These are phyloP conservation scores for Cyprinodon tularosa DNA, from an alignment of 2,113 vertebrate species.

Conservation along the genomic window DNA sequence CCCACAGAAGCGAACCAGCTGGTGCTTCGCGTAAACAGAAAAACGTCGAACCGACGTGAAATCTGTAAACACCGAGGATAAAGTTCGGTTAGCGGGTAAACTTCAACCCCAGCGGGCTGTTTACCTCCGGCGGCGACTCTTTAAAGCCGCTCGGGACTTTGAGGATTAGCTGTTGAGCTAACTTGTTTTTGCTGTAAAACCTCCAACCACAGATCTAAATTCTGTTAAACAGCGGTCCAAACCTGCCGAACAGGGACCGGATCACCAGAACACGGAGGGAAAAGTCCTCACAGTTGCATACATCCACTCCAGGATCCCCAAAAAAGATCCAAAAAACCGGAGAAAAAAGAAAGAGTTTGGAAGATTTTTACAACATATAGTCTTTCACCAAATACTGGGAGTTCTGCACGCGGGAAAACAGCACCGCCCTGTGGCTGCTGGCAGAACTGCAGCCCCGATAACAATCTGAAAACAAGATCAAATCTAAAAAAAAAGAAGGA, in stretches of 20 bases:
- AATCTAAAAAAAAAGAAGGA: background rate
- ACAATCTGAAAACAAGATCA: background rate
- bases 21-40: conserved; percentile 7
- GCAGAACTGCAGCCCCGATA: conserved; percentile 31
- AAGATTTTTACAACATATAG: conserved; percentile 77
- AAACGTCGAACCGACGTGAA: conserved; percentile 33
- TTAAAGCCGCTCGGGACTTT: conserved; percentile 57
- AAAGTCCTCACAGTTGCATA: background rate
- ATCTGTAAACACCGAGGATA: background rate
- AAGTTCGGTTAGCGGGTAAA: background rate
- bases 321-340: background rate
- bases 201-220: conserved; percentile 47
- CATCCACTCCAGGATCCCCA: background rate
- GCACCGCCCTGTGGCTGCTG: conserved; percentile 50
- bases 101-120: background rate
- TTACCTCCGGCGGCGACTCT: background rate
- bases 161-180: conserved; percentile 67
- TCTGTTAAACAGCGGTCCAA: conserved; percentile 33
- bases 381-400: conserved; percentile 70
- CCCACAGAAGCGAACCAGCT: conserved; percentile 20
- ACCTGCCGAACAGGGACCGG: background rate
- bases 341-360: conserved; percentile 47
- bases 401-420: conserved; percentile 55
- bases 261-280: background rate
- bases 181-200: conserved; percentile 54